Evolutionary conservation across 2,113 vertebrate genomes (phyloP).

Genomic region (Rhodinocichla rosea): DNA sequence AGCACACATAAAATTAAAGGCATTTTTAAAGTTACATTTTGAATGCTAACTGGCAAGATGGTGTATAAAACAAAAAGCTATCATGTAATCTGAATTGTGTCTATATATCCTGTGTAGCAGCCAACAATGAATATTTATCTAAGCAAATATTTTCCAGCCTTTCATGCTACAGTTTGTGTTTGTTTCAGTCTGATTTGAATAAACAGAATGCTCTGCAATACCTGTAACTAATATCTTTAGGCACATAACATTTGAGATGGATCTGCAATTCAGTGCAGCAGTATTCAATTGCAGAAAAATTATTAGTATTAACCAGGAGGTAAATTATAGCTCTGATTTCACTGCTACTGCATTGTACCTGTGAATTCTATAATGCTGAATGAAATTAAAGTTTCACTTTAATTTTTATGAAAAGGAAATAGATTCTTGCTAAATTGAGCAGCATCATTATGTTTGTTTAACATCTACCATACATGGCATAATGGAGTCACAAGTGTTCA

Average conservation of each 20-base stretch:
- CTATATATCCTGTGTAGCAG: background rate
- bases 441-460: constrained; percentile 3
- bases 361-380: background rate
- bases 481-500: background rate
- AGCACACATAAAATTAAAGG: constrained; percentile 22
- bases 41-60: background rate
- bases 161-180: background rate
- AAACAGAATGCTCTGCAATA: constrained; percentile 29
- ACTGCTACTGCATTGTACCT: background rate
- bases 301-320: background rate
- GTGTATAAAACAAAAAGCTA: background rate
- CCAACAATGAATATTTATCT: background rate
- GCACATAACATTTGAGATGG: background rate
- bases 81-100: background rate
- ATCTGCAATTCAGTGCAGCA: background rate
- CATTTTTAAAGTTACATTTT: background rate
- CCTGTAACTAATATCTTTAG: background rate
- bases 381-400: background rate
- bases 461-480: background rate
- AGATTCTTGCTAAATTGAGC: background rate
- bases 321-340: constrained; percentile 16
- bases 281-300: background rate
- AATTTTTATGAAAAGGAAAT: background rate
- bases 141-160: constrained; percentile 22
- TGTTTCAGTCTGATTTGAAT: constrained; percentile 21